Evolutionary conservation across 2,113 vertebrate species (phyloP).

Genomic region (Apteryx mantelli): DNA sequence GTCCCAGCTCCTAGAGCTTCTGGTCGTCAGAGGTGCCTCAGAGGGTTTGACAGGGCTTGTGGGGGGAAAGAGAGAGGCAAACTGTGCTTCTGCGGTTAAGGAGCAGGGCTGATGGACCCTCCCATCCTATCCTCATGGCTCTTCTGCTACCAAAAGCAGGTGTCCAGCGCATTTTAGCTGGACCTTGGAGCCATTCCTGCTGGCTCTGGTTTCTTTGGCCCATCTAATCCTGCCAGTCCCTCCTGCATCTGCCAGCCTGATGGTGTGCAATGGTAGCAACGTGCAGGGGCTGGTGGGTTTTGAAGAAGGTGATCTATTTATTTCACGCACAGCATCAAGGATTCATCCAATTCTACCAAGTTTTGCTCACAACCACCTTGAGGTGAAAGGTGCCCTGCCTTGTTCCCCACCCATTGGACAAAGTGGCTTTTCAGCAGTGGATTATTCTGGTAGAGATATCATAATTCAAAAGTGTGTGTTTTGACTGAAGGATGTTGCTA

Average conservation of each 20-base stretch:
- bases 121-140: neutral
- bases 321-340: neutral
- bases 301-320: accelerated
- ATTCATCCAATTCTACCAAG: neutral
- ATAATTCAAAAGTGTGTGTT: neutral
- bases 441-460: neutral
- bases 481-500: neutral
- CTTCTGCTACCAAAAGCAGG: neutral
- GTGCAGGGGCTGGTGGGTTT: neutral
- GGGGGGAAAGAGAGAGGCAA: neutral
- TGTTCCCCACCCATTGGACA: neutral
- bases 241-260: neutral
- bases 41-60: too few relatives aligned
- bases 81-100: accelerated
- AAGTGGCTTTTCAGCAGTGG: neutral
- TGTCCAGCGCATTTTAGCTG: neutral
- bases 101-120: neutral
- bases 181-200: neutral
- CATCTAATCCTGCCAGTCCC: neutral
- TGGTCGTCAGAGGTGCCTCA: neutral
- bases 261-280: neutral
- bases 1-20: neutral
- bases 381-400: neutral
- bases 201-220: neutral
- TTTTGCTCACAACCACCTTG: neutral